Evolutionary conservation across 2,113 vertebrate species (phyloP), one percentile per base, ranked within the genome.

Genomic region (Hymenochirus boettgeri): DNA sequence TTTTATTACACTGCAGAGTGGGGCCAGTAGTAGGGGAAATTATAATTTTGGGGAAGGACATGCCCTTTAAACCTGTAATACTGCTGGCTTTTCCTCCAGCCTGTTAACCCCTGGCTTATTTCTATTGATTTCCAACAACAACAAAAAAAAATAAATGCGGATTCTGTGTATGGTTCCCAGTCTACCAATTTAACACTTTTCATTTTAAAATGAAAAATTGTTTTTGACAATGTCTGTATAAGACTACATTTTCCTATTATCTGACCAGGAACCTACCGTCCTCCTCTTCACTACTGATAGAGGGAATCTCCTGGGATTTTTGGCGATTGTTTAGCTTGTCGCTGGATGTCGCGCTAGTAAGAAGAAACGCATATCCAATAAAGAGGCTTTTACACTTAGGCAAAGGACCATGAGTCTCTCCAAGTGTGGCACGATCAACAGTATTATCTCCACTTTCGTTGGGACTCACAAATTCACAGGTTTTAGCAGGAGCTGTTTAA

Each of bases 331-430:
- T 71, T 57, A 86, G 65, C 50, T 91, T 88, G 76, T 97, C 94
- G 42, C 31, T 79, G 54, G 93, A 87, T 1, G 89, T 93, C 7
- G 96, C 93, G 23, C 88, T 87, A 1, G 94, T 97, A 70, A 99
- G 87, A 71, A 99, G 91, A 80, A 99, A 96, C 27, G 92, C 95
- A 47, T 97, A 99, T 56, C 95, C 95, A 81, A 95, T 80, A 71
- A 99, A 99, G 26, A 99, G 92, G 1, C 93, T 88, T 17, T 90
- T 74, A 73, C 89, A 96, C 35, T 88, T 83, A 4, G 96, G 95
- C 70, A 94, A 72, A 3, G 94, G 95, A 1, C 95, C 93, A 21
- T 88, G 90, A 3, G 81, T 87, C 1, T 86, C 82, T 3, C 83
- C 75, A 47, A 83, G 46, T 10, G 83, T 78, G 3, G 73, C 48